Percentiles rank a stretch among this genome's conserved stretches.
Conservation (phyloP, 2,888 invertebrate species). For the Sarcophaga subvicina region DNA sequence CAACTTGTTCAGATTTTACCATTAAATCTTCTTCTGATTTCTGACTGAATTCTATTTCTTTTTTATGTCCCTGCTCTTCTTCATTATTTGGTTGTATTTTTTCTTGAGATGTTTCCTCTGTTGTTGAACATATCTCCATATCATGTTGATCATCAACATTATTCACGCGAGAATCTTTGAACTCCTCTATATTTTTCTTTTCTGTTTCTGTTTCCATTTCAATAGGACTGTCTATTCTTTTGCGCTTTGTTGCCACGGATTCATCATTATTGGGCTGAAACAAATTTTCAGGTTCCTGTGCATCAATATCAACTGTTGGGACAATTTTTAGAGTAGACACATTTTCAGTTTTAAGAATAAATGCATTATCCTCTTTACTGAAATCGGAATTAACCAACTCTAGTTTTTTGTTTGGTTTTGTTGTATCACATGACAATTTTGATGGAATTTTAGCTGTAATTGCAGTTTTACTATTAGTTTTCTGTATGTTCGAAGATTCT, state of each 20-base stretch:
- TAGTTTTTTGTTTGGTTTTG: slow-evolving; percentile 27
- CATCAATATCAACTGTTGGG: neutral
- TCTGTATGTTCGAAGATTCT: slow-evolving; percentile 60
- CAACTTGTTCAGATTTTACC: slow-evolving; percentile 54
- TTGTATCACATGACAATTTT: neutral
- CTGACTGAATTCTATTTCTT: neutral
- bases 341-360: slow-evolving; percentile 34
- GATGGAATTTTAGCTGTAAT: slow-evolving; percentile 31
- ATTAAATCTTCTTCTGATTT: slow-evolving; percentile 27
- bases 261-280: slow-evolving; percentile 55
- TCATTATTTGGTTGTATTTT: slow-evolving; percentile 40
- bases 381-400: slow-evolving; percentile 14
- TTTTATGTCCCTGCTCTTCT: slow-evolving; percentile 56
- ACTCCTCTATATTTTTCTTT: slow-evolving; percentile 18
- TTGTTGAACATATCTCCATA: slow-evolving; percentile 50
- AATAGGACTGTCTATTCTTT: slow-evolving; percentile 53
- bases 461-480: slow-evolving; percentile 21
- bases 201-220: slow-evolving; percentile 6
- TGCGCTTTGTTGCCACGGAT: slow-evolving; percentile 52
- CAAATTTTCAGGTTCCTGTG: slow-evolving; percentile 12
- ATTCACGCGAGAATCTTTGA: slow-evolving; percentile 1
- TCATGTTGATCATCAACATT: neutral
- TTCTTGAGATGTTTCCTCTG: neutral
- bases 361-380: neutral
- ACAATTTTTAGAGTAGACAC: neutral